A percentile compares a stretch with the other conserved stretches of the same genome.
Evolutionary conservation across 2,113 vertebrate genomes (phyloP).

Genomic region (Todiramphus chloris): DNA sequence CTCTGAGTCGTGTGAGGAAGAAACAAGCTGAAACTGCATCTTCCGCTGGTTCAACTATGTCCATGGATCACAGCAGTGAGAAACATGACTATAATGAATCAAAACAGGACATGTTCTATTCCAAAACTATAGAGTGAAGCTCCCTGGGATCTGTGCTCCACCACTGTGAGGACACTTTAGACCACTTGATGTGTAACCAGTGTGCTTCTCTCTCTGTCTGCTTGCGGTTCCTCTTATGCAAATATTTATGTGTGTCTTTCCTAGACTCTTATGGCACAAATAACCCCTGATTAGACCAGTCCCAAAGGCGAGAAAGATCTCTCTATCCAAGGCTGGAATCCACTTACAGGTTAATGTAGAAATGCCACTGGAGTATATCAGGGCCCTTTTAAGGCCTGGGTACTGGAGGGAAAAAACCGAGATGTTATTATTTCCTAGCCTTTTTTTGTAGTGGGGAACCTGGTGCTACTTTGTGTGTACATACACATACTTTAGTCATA

Average conservation of each 20-base stretch:
- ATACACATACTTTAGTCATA: neutral
- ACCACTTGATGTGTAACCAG: neutral
- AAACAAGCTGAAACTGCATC: neutral
- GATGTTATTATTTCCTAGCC: neutral
- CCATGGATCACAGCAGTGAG: neutral
- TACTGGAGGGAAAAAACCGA: neutral
- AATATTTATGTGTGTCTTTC: neutral
- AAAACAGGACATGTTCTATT: neutral
- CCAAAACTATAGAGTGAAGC: neutral
- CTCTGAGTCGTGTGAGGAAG: neutral
- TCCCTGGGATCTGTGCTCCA: neutral
- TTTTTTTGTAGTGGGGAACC: neutral
- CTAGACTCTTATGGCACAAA: neutral
- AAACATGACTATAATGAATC: neutral
- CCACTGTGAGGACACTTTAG: neutral
- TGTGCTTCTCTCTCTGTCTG: neutral
- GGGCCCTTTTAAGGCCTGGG: neutral
- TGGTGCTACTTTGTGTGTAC: neutral
- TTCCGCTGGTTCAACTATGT: neutral
- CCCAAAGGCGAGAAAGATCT: neutral
- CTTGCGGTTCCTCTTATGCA: neutral
- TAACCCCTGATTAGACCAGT: neutral
- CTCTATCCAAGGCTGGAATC: neutral
- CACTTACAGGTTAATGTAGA: neutral
- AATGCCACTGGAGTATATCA: neutral